These are phyloP conservation scores for Eristalis tenax DNA, from an alignment of 2,888 invertebrate species.

Conservation along the genomic window DNA sequence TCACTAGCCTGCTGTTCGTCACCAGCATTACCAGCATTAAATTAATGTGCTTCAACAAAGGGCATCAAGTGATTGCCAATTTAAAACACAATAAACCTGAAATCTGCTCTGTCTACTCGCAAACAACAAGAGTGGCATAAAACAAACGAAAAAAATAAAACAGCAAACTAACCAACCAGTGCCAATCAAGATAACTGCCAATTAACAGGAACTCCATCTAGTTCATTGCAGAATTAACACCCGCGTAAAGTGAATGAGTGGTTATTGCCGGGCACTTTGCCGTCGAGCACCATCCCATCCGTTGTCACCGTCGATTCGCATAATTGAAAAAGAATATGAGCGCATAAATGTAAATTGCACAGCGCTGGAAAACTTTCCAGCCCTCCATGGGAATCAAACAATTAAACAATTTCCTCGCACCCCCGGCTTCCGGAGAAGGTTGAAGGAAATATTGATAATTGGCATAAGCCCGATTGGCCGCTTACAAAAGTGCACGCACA, in stretches of 20 bases:
- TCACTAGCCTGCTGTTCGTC: neutral
- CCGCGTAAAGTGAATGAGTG: slow-evolving; percentile 35
- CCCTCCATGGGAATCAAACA: neutral
- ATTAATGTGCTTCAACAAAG: neutral
- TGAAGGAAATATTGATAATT: slow-evolving; percentile 46
- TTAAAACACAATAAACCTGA: slow-evolving; percentile 7
- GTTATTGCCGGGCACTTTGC: slow-evolving; percentile 10
- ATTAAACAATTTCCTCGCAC: neutral
- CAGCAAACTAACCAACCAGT: neutral
- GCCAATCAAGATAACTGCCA: slow-evolving; percentile 39
- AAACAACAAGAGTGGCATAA: neutral
- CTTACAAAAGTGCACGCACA: slow-evolving; percentile 35
- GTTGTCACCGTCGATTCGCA: slow-evolving; percentile 9
- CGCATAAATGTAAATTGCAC: no score
- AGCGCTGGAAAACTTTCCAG: neutral
- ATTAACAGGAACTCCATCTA: slow-evolving; percentile 36
- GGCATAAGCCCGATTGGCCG: slow-evolving; percentile 60
- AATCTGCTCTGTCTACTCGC: neutral
- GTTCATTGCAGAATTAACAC: slow-evolving; percentile 46
- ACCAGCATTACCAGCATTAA: neutral
- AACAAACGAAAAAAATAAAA: neutral
- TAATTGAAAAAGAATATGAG: slow-evolving; percentile 37
- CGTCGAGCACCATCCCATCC: neutral
- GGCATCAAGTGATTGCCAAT: neutral
- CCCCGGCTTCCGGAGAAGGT: neutral